phyloP scores from a whole-genome alignment of 2,113 vertebrate species.

The Lates calcarifer region DNA sequence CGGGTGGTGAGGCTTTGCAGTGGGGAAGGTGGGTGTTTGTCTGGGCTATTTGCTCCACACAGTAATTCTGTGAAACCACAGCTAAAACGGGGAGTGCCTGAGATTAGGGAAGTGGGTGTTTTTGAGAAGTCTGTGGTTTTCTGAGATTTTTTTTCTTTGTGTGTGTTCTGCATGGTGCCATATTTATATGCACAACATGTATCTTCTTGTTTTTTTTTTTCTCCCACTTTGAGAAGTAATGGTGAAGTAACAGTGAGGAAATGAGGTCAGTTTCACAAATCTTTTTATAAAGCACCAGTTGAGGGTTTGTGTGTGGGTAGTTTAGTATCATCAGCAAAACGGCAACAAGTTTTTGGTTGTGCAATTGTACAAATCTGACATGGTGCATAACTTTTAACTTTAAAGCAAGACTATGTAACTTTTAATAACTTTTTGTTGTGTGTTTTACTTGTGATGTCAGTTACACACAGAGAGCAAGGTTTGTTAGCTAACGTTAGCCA shows the following conservation, averaged over 20 bases:
- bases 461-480: neutral
- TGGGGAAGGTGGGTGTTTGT: conserved; percentile 48
- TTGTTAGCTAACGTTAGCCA: neutral
- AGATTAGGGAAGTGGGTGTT: conserved; percentile 52
- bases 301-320: neutral
- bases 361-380: neutral
- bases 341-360: conserved; percentile 11
- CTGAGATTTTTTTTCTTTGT: conserved; percentile 39
- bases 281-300: neutral
- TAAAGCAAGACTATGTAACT: neutral
- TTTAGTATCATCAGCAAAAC: conserved; percentile 11
- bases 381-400: neutral
- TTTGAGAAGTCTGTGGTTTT: conserved; percentile 38
- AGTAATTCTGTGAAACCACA: conserved; percentile 58
- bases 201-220: conserved; percentile 14
- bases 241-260: neutral
- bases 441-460: neutral
- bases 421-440: too few species aligned
- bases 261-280: conserved; percentile 19
- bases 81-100: conserved; percentile 50
- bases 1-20: conserved; percentile 17
- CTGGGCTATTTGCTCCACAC: conserved; percentile 39
- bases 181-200: conserved; percentile 25
- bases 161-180: conserved; percentile 32
- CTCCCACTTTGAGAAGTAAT: conserved; percentile 15